phyloP scores from a whole-genome alignment of 37 sponge, comb jelly and placozoan genomes.

The Chondrosia reniformis region DNA sequence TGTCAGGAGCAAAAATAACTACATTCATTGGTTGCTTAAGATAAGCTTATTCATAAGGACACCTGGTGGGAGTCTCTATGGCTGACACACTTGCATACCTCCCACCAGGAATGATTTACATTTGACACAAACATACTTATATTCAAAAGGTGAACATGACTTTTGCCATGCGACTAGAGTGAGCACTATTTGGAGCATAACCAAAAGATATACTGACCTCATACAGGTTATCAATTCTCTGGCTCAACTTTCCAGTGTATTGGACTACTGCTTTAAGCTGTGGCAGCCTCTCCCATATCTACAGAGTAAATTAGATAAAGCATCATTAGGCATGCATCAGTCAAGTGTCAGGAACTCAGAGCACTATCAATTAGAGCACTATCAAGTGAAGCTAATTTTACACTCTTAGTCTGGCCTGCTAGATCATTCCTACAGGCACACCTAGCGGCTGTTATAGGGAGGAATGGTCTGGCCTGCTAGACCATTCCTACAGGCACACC shows the following conservation, averaged over 20 bases:
- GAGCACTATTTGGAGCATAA: not conserved
- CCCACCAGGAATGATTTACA: not conserved
- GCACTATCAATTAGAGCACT: no score
- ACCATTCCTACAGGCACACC: no score
- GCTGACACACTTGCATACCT: not conserved
- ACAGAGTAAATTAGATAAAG: no score
- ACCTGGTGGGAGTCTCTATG: not conserved
- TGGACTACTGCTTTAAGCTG: constrained; percentile 89
- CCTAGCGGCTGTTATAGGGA: no score
- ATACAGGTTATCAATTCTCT: constrained; percentile 60
- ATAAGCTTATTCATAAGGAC: not conserved
- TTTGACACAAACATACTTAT: not conserved
- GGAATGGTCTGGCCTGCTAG: no score
- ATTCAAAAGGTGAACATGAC: no score
- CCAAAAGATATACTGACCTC: constrained; percentile 41
- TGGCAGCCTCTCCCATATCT: constrained; percentile 82
- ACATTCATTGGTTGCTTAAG: not conserved
- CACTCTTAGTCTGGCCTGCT: no score
- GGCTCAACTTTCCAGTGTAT: constrained; percentile 78
- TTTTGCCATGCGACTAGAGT: no score
- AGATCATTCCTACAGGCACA: no score
- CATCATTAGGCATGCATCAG: no score
- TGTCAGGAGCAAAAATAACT: not conserved
- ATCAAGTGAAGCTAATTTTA: no score
- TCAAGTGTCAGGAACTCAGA: no score